Percentiles rank a stretch among this genome's conserved stretches.
phyloP scores from a whole-genome alignment of 2,113 vertebrate species.

The Equus przewalskii region DNA sequence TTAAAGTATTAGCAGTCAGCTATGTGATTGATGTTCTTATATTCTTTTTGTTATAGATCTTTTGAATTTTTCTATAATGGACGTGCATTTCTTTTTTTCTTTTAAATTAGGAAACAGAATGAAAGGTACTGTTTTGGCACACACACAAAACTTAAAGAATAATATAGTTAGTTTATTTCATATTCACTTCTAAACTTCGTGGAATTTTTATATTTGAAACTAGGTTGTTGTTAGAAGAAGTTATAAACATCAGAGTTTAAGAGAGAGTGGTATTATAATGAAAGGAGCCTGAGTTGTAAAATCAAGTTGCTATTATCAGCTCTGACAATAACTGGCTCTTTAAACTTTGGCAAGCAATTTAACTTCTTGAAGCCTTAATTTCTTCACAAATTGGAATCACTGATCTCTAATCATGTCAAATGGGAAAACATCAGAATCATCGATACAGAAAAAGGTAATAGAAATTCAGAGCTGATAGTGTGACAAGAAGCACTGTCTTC shows the following conservation, averaged over 20 bases:
- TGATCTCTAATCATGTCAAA: slow-evolving; percentile 3
- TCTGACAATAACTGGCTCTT: slow-evolving; percentile 28
- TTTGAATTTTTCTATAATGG: neutral
- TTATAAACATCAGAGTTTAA: neutral
- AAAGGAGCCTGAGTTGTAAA: neutral
- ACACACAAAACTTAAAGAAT: neutral
- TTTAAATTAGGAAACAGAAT: slow-evolving; percentile 31
- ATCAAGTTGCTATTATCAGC: neutral
- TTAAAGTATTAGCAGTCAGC: neutral
- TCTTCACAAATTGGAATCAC: slow-evolving; percentile 21
- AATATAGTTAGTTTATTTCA: neutral
- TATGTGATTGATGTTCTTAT: neutral
- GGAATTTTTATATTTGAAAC: neutral
- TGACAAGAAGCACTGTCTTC: neutral
- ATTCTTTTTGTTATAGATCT: neutral
- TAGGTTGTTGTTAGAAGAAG: neutral
- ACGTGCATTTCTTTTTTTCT: neutral
- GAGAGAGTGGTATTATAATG: neutral
- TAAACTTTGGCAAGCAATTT: neutral
- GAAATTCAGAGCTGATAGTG: neutral
- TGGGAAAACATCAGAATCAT: neutral
- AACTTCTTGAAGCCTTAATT: neutral
- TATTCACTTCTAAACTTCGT: neutral
- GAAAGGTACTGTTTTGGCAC: neutral
- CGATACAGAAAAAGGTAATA: neutral